Conservation (phyloP, 2,113 vertebrate species). For the Pelecanoides urinatrix region DNA sequence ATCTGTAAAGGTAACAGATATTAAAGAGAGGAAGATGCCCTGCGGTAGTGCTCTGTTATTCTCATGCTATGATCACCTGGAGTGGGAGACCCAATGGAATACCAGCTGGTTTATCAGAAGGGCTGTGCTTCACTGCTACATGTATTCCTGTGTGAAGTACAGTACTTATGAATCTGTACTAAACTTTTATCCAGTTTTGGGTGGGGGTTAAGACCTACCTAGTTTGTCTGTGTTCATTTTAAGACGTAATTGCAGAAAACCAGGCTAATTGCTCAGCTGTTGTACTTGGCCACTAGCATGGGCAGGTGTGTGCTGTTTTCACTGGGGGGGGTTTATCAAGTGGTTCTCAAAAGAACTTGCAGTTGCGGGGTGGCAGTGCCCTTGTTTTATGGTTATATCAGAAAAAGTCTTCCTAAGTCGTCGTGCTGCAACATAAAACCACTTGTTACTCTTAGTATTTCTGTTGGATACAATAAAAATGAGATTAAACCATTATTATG, state of each 20-base stretch:
- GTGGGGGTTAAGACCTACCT: too few relatives aligned
- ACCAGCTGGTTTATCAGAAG: not conserved
- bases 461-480: not conserved
- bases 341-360: not conserved
- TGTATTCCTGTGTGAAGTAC: not conserved
- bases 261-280: not conserved
- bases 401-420: not conserved
- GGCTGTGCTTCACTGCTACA: accelerated
- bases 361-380: too few relatives aligned
- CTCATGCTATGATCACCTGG: accelerated
- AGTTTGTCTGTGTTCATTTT: not conserved
- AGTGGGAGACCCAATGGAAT: not conserved
- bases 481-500: not conserved
- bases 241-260: not conserved
- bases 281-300: not conserved
- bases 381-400: not conserved
- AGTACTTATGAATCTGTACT: accelerated
- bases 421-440: not conserved
- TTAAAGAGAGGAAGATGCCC: too few relatives aligned
- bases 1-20: too few relatives aligned
- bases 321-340: accelerated
- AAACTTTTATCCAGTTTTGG: not conserved
- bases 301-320: not conserved
- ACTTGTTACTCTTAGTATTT: not conserved
- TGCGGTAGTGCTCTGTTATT: not conserved